A percentile compares a stretch with the other conserved stretches of the same genome.
Evolutionary conservation across 2,888 invertebrate species (phyloP).

Genomic region (Chorisops tibialis): DNA sequence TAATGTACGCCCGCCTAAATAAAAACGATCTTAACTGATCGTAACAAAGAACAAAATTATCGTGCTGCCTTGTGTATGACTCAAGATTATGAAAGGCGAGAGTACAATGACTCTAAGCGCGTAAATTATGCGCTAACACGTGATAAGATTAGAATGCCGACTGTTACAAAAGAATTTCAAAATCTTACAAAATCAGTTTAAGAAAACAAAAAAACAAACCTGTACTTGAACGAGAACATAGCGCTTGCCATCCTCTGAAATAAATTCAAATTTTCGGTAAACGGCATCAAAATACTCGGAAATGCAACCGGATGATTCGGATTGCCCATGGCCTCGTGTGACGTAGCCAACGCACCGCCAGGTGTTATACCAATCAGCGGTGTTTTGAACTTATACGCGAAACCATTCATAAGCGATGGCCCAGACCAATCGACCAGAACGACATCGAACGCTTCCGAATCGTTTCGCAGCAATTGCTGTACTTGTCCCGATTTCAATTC

Average conservation of each 20-base stretch:
- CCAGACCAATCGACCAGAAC: conserved; percentile 58
- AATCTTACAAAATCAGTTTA: neutral
- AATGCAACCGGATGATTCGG: conserved; percentile 56
- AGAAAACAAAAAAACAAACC: conserved; percentile 35
- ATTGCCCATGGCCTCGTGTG: conserved; percentile 56
- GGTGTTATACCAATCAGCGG: conserved; percentile 57
- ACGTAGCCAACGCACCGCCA: conserved; percentile 53
- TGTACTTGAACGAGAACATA: conserved; percentile 37
- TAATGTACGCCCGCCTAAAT: too few relatives aligned
- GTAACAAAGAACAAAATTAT: too few relatives aligned
- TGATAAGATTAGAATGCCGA: too few relatives aligned
- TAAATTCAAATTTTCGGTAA: conserved; percentile 50
- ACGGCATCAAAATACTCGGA: conserved; percentile 54
- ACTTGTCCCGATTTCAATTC: conserved; percentile 40
- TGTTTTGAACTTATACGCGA: conserved; percentile 56
- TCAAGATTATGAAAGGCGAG: too few relatives aligned
- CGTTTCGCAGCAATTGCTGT: conserved; percentile 36
- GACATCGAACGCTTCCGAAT: conserved; percentile 56
- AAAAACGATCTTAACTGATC: too few relatives aligned
- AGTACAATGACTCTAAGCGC: too few relatives aligned
- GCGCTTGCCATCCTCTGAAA: conserved; percentile 44
- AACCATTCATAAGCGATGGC: conserved; percentile 53
- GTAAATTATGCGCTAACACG: too few relatives aligned
- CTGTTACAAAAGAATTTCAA: too few relatives aligned
- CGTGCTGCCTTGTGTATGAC: too few relatives aligned